A percentile compares a stretch with the other conserved stretches of the same genome.
Conservation (phyloP, 2,113 vertebrate species). For the Eptesicus fuscus region DNA sequence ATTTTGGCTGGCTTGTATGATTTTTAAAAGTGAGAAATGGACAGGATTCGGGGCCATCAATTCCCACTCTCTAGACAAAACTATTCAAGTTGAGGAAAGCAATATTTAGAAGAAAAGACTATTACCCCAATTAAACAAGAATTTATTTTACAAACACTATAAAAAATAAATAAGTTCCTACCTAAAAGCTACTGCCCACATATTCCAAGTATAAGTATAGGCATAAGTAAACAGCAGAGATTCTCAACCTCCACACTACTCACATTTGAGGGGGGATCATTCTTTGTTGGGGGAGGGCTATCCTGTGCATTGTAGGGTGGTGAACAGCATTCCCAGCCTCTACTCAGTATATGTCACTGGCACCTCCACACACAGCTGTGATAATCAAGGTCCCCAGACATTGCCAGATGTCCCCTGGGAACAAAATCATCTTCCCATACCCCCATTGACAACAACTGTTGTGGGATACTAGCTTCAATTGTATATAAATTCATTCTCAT, state of each 20-base stretch:
- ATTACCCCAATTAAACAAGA: not conserved
- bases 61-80: not conserved
- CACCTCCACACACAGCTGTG: not conserved
- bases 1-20: not conserved
- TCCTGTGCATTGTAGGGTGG: not conserved
- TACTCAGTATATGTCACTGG: not conserved
- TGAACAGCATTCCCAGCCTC: not conserved
- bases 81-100: not conserved
- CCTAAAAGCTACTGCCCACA: not conserved
- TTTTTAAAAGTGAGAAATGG: conserved; percentile 12
- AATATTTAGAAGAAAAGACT: not conserved
- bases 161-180: not conserved
- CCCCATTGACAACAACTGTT: not conserved
- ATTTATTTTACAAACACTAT: not conserved
- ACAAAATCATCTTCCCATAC: not conserved
- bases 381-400: not conserved
- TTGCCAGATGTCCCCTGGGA: not conserved
- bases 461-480: not conserved
- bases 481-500: not conserved
- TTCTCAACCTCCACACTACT: not conserved
- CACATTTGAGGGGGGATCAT: too few relatives aligned
- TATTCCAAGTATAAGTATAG: not conserved
- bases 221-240: not conserved
- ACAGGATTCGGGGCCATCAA: not conserved
- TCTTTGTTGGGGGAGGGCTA: not conserved